These are phyloP conservation scores for Polydesmus complanatus DNA, from an alignment of 2,888 invertebrate species.

Conservation along the genomic window DNA sequence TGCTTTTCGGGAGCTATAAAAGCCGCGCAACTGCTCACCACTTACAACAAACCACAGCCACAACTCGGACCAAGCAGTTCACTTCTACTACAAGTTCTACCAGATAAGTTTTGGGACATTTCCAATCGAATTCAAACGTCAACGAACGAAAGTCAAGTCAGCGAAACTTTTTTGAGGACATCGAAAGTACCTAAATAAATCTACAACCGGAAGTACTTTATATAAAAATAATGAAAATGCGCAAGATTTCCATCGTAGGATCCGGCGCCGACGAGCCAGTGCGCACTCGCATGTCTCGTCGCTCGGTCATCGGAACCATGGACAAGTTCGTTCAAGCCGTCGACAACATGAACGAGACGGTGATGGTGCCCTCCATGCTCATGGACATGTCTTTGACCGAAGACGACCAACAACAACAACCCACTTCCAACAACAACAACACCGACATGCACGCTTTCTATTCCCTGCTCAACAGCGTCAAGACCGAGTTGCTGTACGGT, in stretches of 20 bases:
- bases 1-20: no score
- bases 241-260: background rate
- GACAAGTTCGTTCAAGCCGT: constrained; percentile 81
- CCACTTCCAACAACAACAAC: constrained; percentile 47
- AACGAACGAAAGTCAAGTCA: no score
- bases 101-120: no score
- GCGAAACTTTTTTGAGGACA: no score
- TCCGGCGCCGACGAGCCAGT: background rate
- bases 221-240: no score
- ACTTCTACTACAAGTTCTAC: no score
- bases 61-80: no score
- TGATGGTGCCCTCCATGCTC: constrained; percentile 76
- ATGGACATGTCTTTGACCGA: constrained; percentile 61
- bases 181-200: no score
- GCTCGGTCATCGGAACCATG: constrained; percentile 43
- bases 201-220: no score
- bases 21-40: no score
- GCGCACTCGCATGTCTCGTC: background rate
- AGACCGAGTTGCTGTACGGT: constrained; percentile 73
- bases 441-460: constrained; percentile 66
- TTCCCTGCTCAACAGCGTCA: constrained; percentile 69
- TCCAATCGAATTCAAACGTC: no score
- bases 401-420: constrained; percentile 29
- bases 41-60: no score
- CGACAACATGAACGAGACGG: constrained; percentile 85